Base-by-base conservation (phyloP, 2,797 vertebrate genomes). In the Trematomus bernacchii region DNA sequence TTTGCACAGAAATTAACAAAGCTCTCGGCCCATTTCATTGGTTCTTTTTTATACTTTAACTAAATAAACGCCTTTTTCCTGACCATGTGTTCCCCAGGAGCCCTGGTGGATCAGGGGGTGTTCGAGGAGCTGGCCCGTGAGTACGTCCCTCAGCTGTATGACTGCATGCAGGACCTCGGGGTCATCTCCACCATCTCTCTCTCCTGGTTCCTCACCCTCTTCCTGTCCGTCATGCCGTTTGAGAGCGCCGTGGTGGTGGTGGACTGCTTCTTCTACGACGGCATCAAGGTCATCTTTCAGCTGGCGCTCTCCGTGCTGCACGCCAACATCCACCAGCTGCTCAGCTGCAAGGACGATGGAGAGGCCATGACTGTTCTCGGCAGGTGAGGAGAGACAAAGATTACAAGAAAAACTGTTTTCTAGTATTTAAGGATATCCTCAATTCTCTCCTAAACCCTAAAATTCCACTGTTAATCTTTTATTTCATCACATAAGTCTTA, bases 321-420 rank as follows among this genome's bases (percentile, higher is more conserved):
- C 46, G 97, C 97, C 72, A 99, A 98, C 66, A 97, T 99, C 85
- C 95, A 98, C 86, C 97, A 98, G 77, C 95, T 99, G 76, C 94
- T 99, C 69, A 91, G 89, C 90, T 99, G 97, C 92, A 99, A 98
- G 91, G 98, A 99, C 14, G 98, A 99, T 4, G 98, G 98, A 46
- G 98, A 99, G 93, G 98, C 98, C 87, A 99, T 99, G 98, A 99
- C 98, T 0, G 97, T 99, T n/a, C 93, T 99, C 84, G 98, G 98
- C 92, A 97, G 97, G 98, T 99, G 90, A 89, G 84, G 33, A 53
- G 27, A 47, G 18, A 10, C 30, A 9, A 12, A 37, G 18, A 6
- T 19, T n/a, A 54, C 1, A 2, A 18, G 30, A 42, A 37, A 19
- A 10, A 40, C 7, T 16, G 19, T 10, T 33, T 23, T 71, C 3